Evolutionary conservation across 2,797 vertebrate species (phyloP), one percentile per base, ranked within the genome.

Genomic region (Eutrigla gurnardus): DNA sequence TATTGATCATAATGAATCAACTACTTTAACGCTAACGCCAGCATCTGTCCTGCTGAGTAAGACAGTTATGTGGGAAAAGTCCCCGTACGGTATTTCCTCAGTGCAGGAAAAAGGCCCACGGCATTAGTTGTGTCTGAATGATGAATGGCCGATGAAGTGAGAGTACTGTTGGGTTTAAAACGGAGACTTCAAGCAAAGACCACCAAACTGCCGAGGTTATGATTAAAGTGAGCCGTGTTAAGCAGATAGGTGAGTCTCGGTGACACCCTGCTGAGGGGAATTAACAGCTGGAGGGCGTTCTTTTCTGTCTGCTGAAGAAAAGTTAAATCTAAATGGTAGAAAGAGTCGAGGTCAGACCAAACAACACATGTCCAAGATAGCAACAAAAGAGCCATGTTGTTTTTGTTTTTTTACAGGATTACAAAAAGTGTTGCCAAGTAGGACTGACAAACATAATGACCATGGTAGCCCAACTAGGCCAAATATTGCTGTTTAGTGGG

Each of bases 1-100:
- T 91, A 91, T 92, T 88, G 91, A 92, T 91, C 78, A 80, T 84
- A 72, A 84, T 73, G 73, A 83, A 83, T 84, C 75, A 59, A 66
- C 80, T 43, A 52, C 25, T 78, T 83, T 78, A 55, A 68, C 3
- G 60, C 78, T 2, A 76, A 70, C 32, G 43, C 74, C 82, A 83
- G 84, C 75, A 73, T n/a, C 72, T 77, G 81, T 78, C 77, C 50
- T 85, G 82, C 83, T 83, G 86, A 86, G 82, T 70, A 55, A 80
- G 84, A 80, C 15, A 65, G 63, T 59, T 55, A 49, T 10, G 1
- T 33, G 5, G 57, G 37, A 64, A 76, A 75, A 68, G 37, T 37
- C 39, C 40, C 25, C 58, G 75, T 75, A 42, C 18, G 32, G 40
- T 60, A 79, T 85, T 77, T 77, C 77, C 61, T 77, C 33, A 9